Base-by-base conservation (phyloP, 1,140 invertebrate genomes). In the Brachionus plicatilis region DNA sequence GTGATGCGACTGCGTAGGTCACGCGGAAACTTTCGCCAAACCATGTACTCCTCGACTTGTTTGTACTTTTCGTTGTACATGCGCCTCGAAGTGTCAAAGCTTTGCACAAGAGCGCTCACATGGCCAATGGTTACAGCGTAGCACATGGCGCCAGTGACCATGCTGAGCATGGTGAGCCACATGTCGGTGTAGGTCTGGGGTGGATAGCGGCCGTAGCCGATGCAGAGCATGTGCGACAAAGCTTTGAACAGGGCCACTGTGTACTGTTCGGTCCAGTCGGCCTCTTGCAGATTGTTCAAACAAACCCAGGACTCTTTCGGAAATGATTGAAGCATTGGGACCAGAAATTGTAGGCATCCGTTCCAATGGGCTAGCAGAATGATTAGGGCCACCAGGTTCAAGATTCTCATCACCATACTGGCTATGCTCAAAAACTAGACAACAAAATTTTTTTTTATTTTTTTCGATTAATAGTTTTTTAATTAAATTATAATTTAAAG, bases 31-130 rank as follows among this genome's bases (percentile, higher is more conserved):
- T 98, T 98, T 86, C 97, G 92, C 88, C 97, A 97, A 86, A 95
- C 95, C 96, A 98, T 98, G 90, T 98, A 99, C 90, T 98, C 97
- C 90, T 99, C 96, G 84, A 99, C 97, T 94, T 98, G 96, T 92
- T 98, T 83, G 45, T 37, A 82, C 45, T 85, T 43, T 92, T 98
- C 96, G 87, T 96, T 93, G 90, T 98, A 99, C 90, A 98, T 95
- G 90, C 97, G 92, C 89, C 96, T 92, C 33, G 96, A 98, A 68
- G 96, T 98, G 91, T 99, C 97, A 89, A 98, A 94, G 88, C 95
- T 97, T 90, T 99, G 96, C 87, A 99, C 98, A 86, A 99, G 93
- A 90, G 98, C 97, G 86, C 96, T 98, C 66, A 96, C 96, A 90
- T 98, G 96, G 87, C 96, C 96, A 82, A 98, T 93, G 91, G 98